Conservation (phyloP, 1,140 invertebrate species). For the Dendroctonus valens region DNA sequence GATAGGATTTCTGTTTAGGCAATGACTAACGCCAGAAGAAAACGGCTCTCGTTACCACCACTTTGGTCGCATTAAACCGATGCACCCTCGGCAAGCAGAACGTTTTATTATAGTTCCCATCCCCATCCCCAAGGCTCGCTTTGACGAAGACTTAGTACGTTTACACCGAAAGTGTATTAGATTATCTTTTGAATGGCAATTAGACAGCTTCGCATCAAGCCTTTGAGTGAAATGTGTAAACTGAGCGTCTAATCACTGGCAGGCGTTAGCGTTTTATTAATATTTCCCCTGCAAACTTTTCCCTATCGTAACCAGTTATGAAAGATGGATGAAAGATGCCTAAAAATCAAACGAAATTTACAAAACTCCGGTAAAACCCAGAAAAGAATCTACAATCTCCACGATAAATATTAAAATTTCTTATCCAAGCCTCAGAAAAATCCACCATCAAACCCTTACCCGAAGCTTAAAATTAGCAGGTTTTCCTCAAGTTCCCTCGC, state of each 20-base stretch:
- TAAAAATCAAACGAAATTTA: too few relatives aligned
- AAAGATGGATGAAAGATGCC: too few relatives aligned
- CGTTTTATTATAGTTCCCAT: constrained; percentile 9
- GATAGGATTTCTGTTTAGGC: constrained; percentile 42
- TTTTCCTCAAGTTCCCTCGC: too few relatives aligned
- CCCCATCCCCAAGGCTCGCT: constrained; percentile 8
- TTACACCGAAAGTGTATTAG: constrained; percentile 36
- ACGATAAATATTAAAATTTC: too few relatives aligned
- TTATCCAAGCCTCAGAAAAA: too few relatives aligned
- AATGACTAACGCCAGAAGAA: constrained; percentile 41
- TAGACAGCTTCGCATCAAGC: constrained; percentile 27
- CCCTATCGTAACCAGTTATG: neutral
- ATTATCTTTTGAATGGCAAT: constrained; percentile 32
- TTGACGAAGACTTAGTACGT: constrained; percentile 24
- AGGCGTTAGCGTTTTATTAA: constrained; percentile 27
- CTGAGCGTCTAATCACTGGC: constrained; percentile 21
- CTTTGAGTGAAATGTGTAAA: constrained; percentile 31
- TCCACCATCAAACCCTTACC: too few relatives aligned
- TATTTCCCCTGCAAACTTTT: constrained; percentile 7
- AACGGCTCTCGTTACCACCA: constrained; percentile 23
- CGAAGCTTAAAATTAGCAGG: too few relatives aligned
- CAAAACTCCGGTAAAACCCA: too few relatives aligned
- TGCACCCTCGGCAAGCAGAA: constrained; percentile 33
- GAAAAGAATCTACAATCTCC: too few relatives aligned
- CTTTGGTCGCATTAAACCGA: constrained; percentile 31